These are phyloP conservation scores for Carassius gibelio DNA, from an alignment of 2,113 vertebrate species.

Conservation along the genomic window DNA sequence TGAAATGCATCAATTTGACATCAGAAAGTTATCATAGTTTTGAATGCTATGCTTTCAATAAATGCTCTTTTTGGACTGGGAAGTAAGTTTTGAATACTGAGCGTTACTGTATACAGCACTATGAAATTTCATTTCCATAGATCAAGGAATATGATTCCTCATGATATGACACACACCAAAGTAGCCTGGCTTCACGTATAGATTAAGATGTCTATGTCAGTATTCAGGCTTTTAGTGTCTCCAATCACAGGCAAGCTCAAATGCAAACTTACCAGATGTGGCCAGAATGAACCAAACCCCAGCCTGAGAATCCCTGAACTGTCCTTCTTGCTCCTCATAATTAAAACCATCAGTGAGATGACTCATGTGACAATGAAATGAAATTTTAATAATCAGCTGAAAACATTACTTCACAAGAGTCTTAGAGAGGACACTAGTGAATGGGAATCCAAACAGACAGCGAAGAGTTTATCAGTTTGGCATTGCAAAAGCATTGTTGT, in stretches of 20 bases:
- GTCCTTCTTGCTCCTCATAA: slow-evolving; percentile 28
- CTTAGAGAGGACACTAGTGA: not conserved
- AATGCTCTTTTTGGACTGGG: not conserved
- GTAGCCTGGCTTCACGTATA: not conserved
- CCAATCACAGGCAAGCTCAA: slow-evolving; percentile 38
- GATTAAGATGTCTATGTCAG: not conserved
- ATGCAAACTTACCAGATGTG: slow-evolving; percentile 41
- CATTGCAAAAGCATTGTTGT: not conserved
- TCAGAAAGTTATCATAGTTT: not conserved
- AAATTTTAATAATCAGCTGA: slow-evolving; percentile 33
- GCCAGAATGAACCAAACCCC: slow-evolving; percentile 31
- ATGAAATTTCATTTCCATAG: not conserved
- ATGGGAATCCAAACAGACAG: not conserved
- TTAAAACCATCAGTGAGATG: not conserved
- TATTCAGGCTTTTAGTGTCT: slow-evolving; percentile 17
- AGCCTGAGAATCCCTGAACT: slow-evolving; percentile 19
- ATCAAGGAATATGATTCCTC: not conserved
- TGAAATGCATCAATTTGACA: not conserved
- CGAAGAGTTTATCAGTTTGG: slow-evolving; percentile 19
- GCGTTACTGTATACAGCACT: no score
- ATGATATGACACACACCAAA: not conserved
- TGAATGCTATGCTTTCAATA: not conserved
- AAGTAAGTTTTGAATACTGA: not conserved
- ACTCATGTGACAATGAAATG: slow-evolving; percentile 27
- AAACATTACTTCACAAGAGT: slow-evolving; percentile 7